Percentiles rank a stretch among this genome's conserved stretches.
phyloP scores from a whole-genome alignment of 2,888 invertebrate species.

The Furcula furcula region DNA sequence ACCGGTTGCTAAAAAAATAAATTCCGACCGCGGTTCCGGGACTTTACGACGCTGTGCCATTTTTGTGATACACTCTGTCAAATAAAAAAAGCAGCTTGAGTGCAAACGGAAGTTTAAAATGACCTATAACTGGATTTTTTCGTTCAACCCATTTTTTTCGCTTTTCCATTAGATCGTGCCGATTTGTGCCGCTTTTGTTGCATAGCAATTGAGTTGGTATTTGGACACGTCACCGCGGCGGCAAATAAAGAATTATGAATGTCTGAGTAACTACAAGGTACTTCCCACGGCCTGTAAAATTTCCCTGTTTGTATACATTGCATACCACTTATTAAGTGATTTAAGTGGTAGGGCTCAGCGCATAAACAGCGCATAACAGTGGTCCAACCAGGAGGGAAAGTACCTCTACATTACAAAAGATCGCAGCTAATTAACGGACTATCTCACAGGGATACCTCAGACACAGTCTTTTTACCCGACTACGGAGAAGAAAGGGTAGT shows the following conservation, averaged over 20 bases:
- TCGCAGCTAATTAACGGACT: no score
- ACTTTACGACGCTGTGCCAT: constrained; percentile 14
- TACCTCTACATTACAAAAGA: no score
- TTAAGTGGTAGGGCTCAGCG: no score
- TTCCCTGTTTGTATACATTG: no score
- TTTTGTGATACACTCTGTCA: constrained; percentile 17
- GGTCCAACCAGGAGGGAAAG: no score
- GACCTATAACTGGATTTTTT: constrained; percentile 18
- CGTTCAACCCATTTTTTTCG: constrained; percentile 14
- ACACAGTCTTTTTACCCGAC: no score
- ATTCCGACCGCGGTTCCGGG: constrained; percentile 21
- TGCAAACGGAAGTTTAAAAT: constrained; percentile 20
- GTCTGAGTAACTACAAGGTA: constrained; percentile 10
- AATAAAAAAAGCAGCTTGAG: constrained; percentile 14
- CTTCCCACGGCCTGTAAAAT: no score
- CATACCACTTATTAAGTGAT: no score
- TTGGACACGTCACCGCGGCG: constrained; percentile 9
- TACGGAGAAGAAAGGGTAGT: no score
- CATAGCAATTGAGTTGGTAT: constrained; percentile 7
- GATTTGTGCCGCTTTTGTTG: constrained; percentile 9
- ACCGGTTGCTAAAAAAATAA: constrained; percentile 8
- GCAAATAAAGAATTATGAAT: no score
- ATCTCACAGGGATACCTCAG: no score
- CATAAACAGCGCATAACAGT: no score
- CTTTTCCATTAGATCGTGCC: constrained; percentile 10